Evolutionary conservation across 2,113 vertebrate genomes (phyloP).

Genomic region (Microcebus lehilahytsara): DNA sequence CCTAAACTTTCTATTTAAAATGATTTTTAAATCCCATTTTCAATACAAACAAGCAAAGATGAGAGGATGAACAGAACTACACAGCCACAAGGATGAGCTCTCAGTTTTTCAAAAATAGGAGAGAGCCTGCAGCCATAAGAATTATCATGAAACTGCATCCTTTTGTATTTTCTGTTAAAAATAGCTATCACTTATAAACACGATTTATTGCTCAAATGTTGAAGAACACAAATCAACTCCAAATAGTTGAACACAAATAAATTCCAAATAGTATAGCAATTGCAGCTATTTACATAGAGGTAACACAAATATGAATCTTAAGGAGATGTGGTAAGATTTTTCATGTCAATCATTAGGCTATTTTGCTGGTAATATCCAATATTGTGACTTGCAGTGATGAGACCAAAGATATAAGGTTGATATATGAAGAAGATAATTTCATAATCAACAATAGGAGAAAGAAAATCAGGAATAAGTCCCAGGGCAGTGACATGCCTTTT

Average conservation of each 20-base stretch:
- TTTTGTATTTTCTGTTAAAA: neutral
- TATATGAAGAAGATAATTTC: slow-evolving; percentile 5
- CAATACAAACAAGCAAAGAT: neutral
- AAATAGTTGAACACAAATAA: neutral
- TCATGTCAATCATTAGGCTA: neutral
- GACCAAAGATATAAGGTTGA: neutral
- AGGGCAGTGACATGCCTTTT: neutral
- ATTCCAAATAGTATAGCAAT: neutral
- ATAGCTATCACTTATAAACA: neutral
- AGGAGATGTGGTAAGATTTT: neutral
- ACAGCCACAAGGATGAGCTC: neutral
- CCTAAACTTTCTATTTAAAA: neutral
- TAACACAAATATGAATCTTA: neutral
- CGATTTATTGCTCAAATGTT: neutral
- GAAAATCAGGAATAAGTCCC: neutral
- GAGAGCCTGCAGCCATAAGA: neutral
- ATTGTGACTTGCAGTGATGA: neutral
- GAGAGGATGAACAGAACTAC: neutral
- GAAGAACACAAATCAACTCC: neutral
- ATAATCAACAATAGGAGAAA: neutral
- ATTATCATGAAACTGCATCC: neutral
- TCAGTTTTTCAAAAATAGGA: neutral
- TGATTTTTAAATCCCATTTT: neutral
- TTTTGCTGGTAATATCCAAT: neutral
- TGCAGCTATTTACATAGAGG: neutral